Evolutionary conservation across 2,888 invertebrate species (phyloP), one percentile per base, ranked within the genome.

Genomic region (Rosalia funebris): DNA sequence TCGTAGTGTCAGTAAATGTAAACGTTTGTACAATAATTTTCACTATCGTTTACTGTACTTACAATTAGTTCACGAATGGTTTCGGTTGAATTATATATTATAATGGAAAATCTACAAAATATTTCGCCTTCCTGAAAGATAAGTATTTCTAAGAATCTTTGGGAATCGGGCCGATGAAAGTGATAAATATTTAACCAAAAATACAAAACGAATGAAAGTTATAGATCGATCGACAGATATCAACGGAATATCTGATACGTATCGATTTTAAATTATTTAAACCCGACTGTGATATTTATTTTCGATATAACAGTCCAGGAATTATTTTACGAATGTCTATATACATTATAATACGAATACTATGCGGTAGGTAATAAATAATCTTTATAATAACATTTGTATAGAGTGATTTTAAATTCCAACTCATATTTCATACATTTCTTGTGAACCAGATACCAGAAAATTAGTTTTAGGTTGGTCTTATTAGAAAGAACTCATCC

Each of bases 191-290:
- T 44, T 20, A 20, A 20, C 19, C 14, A 44, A 44, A 44, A 11
- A 12, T 20, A 25, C 25, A 25, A 20, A 44, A 44, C 19, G 34
- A 44, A 44, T 25, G 44, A 44, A 44, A 44, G 44, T 44, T 19
- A 44, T 44, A 44, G 11, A 2, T 12, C 12, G 11, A 1, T n/a
- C 14, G 17, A 19, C 19, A 44, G 25, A 44, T 44, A 44, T 44
- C 17, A 20, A 19, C 25, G 20, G 20, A 44, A n/a, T 20, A 44
- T 44, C 44, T 20, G 44, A 44, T 44, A 44, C 17, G 41, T 11
- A 5, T 44, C 20, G 2, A 10, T 34, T 34, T 20, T 14, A 14
- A 44, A 44, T 44, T 12, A 25, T 44, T 25, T 20, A 19, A 44
- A 14, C 41, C n/a, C n/a, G n/a, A n/a, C n/a, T 19, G 11, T 20